A percentile compares a stretch with the other conserved stretches of the same genome.
Conservation (phyloP, 2,888 invertebrate genomes). For the Leptopilina myrica region DNA sequence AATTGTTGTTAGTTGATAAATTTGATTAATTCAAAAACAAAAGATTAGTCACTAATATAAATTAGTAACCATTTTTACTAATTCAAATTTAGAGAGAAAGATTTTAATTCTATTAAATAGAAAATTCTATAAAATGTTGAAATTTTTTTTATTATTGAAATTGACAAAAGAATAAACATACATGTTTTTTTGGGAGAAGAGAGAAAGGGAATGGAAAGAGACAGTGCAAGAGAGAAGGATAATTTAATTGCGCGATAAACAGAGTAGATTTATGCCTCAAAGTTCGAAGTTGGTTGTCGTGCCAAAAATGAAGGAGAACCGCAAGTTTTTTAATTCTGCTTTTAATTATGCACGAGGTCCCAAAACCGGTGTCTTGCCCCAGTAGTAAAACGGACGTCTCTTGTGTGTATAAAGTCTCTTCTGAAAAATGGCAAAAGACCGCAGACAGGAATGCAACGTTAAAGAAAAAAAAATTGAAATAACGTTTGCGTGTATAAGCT, state of each 20-base stretch:
- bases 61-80: too few species aligned
- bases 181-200: too few species aligned
- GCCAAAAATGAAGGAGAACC: slow-evolving; percentile 31
- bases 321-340: slow-evolving; percentile 34
- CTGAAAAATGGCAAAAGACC: slow-evolving; percentile 38
- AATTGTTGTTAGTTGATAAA: too few species aligned
- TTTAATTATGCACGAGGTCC: slow-evolving; percentile 28
- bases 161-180: too few species aligned
- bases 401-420: slow-evolving; percentile 14
- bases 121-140: too few species aligned
- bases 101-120: too few species aligned
- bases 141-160: too few species aligned
- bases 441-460: slow-evolving; percentile 36
- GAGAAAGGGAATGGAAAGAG: too few species aligned
- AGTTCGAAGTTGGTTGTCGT: slow-evolving; percentile 27
- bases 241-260: slow-evolving; percentile 37
- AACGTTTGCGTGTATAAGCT: slow-evolving; percentile 29
- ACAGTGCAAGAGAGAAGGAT: background rate
- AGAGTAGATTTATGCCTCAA: slow-evolving; percentile 32
- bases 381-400: slow-evolving; percentile 18
- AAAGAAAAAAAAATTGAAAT: slow-evolving; percentile 20
- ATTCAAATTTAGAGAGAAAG: too few species aligned
- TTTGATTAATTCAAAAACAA: too few species aligned
- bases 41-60: too few species aligned
- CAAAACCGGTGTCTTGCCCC: slow-evolving; percentile 12